A percentile compares a stretch with the other conserved stretches of the same genome.
These are phyloP conservation scores for Antennarius striatus DNA, from an alignment of 2,113 vertebrate genomes.

Conservation along the genomic window DNA sequence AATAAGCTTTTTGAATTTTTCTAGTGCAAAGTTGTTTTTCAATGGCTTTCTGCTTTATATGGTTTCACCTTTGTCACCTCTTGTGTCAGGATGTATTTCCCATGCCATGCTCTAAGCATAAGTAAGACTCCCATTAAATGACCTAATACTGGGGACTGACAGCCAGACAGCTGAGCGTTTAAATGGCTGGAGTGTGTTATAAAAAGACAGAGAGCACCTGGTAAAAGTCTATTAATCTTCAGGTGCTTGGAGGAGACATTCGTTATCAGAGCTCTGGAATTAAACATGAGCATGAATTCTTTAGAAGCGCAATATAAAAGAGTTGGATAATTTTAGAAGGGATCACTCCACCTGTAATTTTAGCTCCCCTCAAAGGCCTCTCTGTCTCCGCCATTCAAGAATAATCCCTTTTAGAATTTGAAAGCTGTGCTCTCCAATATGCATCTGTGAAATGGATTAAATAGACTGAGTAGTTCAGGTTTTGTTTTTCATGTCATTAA, in stretches of 20 bases:
- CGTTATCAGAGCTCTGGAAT: constrained; percentile 81
- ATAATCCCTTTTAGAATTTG: constrained; percentile 75
- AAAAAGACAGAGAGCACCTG: constrained; percentile 79
- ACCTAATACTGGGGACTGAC: constrained; percentile 63
- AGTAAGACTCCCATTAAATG: constrained; percentile 59
- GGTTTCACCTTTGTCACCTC: neutral
- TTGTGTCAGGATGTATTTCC: constrained; percentile 12
- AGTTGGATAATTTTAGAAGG: constrained; percentile 86
- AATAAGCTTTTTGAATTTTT: neutral
- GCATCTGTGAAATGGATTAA: constrained; percentile 75
- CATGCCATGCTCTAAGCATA: constrained; percentile 5
- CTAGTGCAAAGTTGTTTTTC: neutral
- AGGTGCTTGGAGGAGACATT: constrained; percentile 80
- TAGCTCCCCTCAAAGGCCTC: constrained; percentile 77
- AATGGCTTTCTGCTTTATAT: neutral
- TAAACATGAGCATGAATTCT: constrained; percentile 85
- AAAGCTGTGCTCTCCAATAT: constrained; percentile 74
- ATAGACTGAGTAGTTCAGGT: constrained; percentile 61
- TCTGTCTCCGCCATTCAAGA: constrained; percentile 77
- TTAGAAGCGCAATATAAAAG: constrained; percentile 82
- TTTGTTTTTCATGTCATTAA: constrained; percentile 70
- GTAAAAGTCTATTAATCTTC: constrained; percentile 80
- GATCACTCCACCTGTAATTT: constrained; percentile 84
- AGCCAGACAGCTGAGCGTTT: constrained; percentile 68
- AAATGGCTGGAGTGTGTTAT: constrained; percentile 78